A percentile compares a stretch with the other conserved stretches of the same genome.
phyloP scores from a whole-genome alignment of 2,888 invertebrate genomes.

The Nephrocerus scutellatus region DNA sequence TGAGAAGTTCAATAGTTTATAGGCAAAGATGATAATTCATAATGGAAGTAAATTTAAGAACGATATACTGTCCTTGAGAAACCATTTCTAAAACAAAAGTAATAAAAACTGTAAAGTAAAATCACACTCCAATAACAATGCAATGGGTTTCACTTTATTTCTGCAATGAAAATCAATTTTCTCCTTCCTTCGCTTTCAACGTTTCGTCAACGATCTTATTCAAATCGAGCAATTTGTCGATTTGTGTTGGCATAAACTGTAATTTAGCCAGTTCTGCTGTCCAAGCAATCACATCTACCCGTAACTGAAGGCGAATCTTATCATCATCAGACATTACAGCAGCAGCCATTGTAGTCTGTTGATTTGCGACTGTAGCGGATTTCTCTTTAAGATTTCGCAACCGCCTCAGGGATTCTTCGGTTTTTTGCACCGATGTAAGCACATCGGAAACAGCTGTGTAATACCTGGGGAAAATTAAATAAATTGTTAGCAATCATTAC shows the following conservation, averaged over 20 bases:
- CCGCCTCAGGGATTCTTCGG: slow-evolving; percentile 87
- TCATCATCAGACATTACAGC: slow-evolving; percentile 76
- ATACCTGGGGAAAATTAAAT: slow-evolving; percentile 51
- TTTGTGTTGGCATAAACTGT: slow-evolving; percentile 51
- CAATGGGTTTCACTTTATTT: too few relatives aligned
- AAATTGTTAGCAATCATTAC: slow-evolving; percentile 1
- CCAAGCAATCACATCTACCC: slow-evolving; percentile 76
- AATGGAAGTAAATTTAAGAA: too few relatives aligned
- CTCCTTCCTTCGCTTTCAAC: slow-evolving; percentile 48
- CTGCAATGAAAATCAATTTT: too few relatives aligned
- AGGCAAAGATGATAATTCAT: too few relatives aligned
- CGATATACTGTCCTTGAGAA: too few relatives aligned
- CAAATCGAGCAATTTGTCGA: slow-evolving; percentile 57
- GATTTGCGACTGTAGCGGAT: slow-evolving; percentile 34
- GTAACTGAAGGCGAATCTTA: slow-evolving; percentile 86
- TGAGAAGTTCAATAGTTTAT: too few relatives aligned
- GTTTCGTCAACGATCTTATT: slow-evolving; percentile 58
- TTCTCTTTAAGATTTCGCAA: slow-evolving; percentile 76
- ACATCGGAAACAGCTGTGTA: slow-evolving; percentile 75
- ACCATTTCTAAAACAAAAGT: too few relatives aligned
- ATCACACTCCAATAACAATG: too few relatives aligned
- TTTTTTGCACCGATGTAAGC: slow-evolving; percentile 86
- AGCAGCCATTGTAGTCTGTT: slow-evolving; percentile 25
- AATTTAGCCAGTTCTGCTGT: slow-evolving; percentile 56
- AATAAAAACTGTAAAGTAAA: too few relatives aligned